Evolutionary conservation across 2,113 vertebrate genomes (phyloP), one percentile per base, ranked within the genome.

Genomic region (Dicrurus megarhynchus): DNA sequence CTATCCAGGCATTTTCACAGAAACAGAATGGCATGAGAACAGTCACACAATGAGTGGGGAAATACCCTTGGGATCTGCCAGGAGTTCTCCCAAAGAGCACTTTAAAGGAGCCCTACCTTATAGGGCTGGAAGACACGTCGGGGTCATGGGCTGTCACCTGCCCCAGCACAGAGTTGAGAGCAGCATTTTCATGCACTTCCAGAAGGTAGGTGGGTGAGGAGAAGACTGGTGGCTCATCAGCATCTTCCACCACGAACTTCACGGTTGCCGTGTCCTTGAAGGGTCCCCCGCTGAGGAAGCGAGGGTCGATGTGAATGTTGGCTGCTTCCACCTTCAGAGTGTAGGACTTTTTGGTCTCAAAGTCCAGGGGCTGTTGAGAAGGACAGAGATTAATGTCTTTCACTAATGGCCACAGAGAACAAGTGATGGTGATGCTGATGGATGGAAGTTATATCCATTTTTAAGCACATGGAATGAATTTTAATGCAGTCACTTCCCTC

Each of bases 231-330:
- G 99, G 99, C 76, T 99, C 99, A 5, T 99, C 99, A 1, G 99
- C 97, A 46, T 99, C 99, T 73, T 99, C 99, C 12, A 99, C 98
- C 4, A 98, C 97, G 7, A 99, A 98, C 97, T 99, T 99, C 11
- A 99, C 98, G 0, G 99, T 99, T 0, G 99, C 99, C 0, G 99
- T 99, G 84, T 99, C 99, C 97, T 99, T 99, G 97, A 99, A 99
- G 52, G 99, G 99, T 5, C 98, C 99, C 39, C 98, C 98, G 26
- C 98, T 96, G 78, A 97, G 97, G 95, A 98, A 99, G 77, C 98
- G 98, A 57, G 99, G 99, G 95, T 99, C 99, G 5, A 97, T 97
- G 42, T 98, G 98, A 32, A 99, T 35, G 93, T 99, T 99, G 97
- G 98, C 98, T 42, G 99, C 99, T 95, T 99, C 99, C 52, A 99